These are phyloP conservation scores for Diplazon laetatorius DNA, from an alignment of 2,888 invertebrate species.

Conservation along the genomic window DNA sequence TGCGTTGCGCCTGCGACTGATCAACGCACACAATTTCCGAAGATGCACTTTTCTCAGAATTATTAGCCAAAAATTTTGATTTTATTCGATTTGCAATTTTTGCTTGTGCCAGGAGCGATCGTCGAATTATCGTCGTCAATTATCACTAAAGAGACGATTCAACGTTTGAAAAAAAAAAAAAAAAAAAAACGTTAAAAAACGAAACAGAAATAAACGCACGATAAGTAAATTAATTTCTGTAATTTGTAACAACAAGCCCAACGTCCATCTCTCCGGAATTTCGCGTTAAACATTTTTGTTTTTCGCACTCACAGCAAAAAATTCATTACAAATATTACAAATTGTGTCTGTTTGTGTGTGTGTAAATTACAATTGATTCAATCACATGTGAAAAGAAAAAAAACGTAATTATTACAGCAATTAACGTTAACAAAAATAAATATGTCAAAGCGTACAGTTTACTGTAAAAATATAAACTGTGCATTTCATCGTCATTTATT, in stretches of 20 bases:
- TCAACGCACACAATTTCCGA: conserved; percentile 35
- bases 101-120: not conserved
- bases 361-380: conserved; percentile 71
- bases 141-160: conserved; percentile 5
- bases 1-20: conserved; percentile 66
- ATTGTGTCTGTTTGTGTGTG: conserved; percentile 24
- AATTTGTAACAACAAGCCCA: not conserved
- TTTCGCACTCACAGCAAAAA: not conserved
- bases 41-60: conserved; percentile 10
- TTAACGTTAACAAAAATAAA: conserved; percentile 74
- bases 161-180: conserved; percentile 13
- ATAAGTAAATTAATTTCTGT: conserved; percentile 1
- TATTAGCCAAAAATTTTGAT: conserved; percentile 1
- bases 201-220: conserved; percentile 11
- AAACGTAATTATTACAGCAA: conserved; percentile 72
- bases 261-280: conserved; percentile 9
- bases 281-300: conserved; percentile 7
- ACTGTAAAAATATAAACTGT: conserved; percentile 75
- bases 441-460: conserved; percentile 73
- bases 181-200: too few species aligned
- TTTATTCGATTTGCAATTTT: conserved; percentile 3
- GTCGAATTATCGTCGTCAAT: not conserved
- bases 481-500: conserved; percentile 72
- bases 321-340: conserved; percentile 36
- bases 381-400: conserved; percentile 77